Conservation (phyloP, 2,797 vertebrate species). For the Malacoraja senta region DNA sequence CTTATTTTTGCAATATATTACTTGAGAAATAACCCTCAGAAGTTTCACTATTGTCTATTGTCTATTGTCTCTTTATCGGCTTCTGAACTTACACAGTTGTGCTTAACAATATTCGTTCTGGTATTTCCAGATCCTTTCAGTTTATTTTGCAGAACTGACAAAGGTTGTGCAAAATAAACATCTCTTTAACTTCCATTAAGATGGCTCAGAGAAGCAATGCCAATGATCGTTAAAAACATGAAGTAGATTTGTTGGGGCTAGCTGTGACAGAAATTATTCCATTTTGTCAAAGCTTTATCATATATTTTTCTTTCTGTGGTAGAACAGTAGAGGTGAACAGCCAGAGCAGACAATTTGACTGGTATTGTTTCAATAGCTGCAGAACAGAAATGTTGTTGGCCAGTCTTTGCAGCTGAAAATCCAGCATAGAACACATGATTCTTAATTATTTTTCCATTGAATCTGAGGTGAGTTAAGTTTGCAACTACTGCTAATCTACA, state of each 20-base stretch:
- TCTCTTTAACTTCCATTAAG: too few relatives aligned
- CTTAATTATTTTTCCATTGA: not conserved
- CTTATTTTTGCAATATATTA: not conserved
- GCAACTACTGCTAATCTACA: not conserved
- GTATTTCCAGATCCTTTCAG: not conserved
- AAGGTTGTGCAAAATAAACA: not conserved
- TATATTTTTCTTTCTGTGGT: not conserved
- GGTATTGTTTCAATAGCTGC: not conserved
- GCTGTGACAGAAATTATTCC: not conserved
- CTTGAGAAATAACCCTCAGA: not conserved
- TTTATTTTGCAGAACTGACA: not conserved
- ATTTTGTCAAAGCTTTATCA: not conserved
- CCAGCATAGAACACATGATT: not conserved
- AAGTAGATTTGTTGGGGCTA: not conserved
- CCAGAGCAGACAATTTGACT: not conserved
- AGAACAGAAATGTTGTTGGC: not conserved
- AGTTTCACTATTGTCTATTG: too few relatives aligned
- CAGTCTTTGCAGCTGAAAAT: not conserved
- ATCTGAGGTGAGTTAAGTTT: not conserved
- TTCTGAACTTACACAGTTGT: too few relatives aligned
- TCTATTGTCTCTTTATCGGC: too few relatives aligned
- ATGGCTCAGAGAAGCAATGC: not conserved
- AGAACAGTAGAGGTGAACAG: not conserved
- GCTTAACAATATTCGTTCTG: too few relatives aligned
- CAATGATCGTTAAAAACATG: not conserved